Base-by-base conservation (phyloP, 2,888 invertebrate genomes). In the Buathra laborator region DNA sequence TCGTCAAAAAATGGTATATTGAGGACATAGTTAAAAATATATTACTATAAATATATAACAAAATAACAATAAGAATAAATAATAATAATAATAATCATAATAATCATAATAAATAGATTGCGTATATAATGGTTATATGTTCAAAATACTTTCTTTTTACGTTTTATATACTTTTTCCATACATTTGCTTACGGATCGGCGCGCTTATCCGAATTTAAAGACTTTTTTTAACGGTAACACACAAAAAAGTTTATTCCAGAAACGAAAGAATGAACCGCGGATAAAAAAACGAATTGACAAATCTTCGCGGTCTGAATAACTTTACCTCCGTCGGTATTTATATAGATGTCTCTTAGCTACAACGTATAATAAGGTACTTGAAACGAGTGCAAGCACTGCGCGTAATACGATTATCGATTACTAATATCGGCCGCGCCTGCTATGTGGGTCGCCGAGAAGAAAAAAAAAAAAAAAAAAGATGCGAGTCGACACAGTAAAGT, bases 361-460 rank as follows among this genome's bases (percentile, higher is more conserved):
- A 80, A 79, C 62, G 81, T 81, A 77, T 80, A 86, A 87, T 87
- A 82, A 83, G 82, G 88, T 89, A 86, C 87, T 76, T 82, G 71
- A 79, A 89, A 88, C 86, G 74, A 80, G 81, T 78, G 85, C 85
- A 86, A 24, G 24, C 16, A 32, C 19, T 14, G 59, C 19, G n/a
- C 48, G 71, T 66, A 66, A 86, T 87, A 81, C 80, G 84, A 90
- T 90, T 87, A 89, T 89, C 87, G 87, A 88, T 87, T 89, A 86
- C 79, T 89, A 86, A 87, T 89, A 87, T 82, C 48, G 64, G 62
- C 29, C 37, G n/a, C 10, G 46, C 32, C 37, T 14, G 1, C 7
- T n/a, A 89, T 89, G 87, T 90, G 86, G 90, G 89, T 90, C 87
- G 79, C 66, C 53, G 56, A 72, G 84, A 86, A 86, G 89, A 89